A percentile compares a stretch with the other conserved stretches of the same genome.
These are phyloP conservation scores for Acrobasis repandana DNA, from an alignment of 2,888 invertebrate genomes.

Conservation along the genomic window DNA sequence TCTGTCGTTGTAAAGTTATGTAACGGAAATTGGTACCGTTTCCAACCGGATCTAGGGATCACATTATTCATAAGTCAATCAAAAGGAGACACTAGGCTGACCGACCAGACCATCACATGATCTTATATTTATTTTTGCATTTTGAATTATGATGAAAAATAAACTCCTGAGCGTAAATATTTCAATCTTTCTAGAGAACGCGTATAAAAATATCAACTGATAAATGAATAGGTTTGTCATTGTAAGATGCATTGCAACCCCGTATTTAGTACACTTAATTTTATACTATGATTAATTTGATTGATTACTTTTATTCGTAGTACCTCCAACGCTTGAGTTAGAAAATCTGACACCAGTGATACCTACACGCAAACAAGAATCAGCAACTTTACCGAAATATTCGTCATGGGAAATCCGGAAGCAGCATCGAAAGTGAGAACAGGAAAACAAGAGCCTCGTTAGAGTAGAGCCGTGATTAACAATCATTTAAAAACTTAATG, in stretches of 20 bases:
- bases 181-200: no score
- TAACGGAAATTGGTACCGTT: not conserved
- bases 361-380: no score
- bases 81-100: not conserved
- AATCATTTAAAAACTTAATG: constrained; percentile 13
- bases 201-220: no score
- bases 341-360: no score
- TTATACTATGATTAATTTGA: no score
- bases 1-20: not conserved
- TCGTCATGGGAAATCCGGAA: constrained; percentile 5
- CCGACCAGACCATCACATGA: no score
- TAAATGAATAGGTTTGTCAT: no score
- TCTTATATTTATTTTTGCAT: no score
- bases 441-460: not conserved
- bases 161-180: no score
- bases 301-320: not conserved
- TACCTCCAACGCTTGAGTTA: no score
- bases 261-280: not conserved
- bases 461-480: not conserved
- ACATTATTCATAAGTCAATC: not conserved
- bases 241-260: no score
- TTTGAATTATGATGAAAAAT: no score
- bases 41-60: not conserved
- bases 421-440: constrained; percentile 11
- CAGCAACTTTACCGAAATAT: not conserved